Percentiles rank a stretch among this genome's conserved stretches.
Conservation (phyloP, 1,140 invertebrate genomes). For the Oedothorax gibbosus region DNA sequence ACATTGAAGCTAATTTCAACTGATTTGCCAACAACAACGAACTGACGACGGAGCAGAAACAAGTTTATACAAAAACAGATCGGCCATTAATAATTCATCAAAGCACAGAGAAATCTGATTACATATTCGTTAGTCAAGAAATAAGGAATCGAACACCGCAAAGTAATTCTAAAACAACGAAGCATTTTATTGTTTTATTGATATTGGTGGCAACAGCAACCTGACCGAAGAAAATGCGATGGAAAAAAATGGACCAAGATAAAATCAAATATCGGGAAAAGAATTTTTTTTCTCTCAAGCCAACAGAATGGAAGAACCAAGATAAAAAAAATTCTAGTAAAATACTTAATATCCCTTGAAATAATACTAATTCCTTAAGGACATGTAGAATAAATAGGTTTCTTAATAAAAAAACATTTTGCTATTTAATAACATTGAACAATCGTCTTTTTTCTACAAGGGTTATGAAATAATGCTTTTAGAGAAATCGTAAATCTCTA, state of each 20-base stretch:
- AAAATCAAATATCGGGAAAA: neutral
- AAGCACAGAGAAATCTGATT: constrained; percentile 9
- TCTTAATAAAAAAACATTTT: neutral
- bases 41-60: neutral
- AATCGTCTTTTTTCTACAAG: neutral
- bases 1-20: neutral
- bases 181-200: neutral
- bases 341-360: neutral
- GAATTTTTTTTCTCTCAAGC: constrained; percentile 2
- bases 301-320: neutral
- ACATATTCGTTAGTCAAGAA: constrained; percentile 7
- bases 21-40: neutral
- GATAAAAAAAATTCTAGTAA: neutral
- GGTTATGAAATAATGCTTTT: neutral
- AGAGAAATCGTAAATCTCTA: neutral
- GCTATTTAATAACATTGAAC: neutral
- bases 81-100: constrained; percentile 27
- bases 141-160: constrained; percentile 16
- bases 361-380: constrained; percentile 1
- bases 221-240: neutral
- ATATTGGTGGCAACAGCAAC: neutral
- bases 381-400: neutral
- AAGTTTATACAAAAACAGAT: neutral
- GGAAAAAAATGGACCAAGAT: neutral
- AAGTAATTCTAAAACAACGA: neutral